Evolutionary conservation across 2,888 invertebrate genomes (phyloP).

Genomic region (Microctonus aethiopoides): DNA sequence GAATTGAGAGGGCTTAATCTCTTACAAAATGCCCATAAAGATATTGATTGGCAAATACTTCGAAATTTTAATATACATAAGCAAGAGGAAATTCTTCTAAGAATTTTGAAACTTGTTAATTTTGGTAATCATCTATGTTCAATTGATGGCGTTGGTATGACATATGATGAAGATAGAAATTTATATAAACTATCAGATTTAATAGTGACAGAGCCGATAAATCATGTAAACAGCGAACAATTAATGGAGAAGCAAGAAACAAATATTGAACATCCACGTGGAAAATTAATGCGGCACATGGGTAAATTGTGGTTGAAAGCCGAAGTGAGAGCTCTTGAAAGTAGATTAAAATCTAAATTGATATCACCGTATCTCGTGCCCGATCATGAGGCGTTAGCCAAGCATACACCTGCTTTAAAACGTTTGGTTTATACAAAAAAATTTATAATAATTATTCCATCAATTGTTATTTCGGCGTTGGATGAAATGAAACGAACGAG

Average conservation of each 20-base stretch:
- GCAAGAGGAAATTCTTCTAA: slow-evolving; percentile 79
- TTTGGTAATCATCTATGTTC: slow-evolving; percentile 80
- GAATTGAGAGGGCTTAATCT: slow-evolving; percentile 78
- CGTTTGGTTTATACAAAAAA: slow-evolving; percentile 84
- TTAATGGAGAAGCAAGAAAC: slow-evolving; percentile 39
- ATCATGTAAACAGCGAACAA: slow-evolving; percentile 21
- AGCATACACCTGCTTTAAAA: slow-evolving; percentile 82
- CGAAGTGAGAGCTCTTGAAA: slow-evolving; percentile 88
- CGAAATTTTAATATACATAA: slow-evolving; percentile 70
- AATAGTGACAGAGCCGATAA: slow-evolving; percentile 12
- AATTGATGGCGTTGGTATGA: slow-evolving; percentile 76
- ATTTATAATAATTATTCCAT: slow-evolving; percentile 89
- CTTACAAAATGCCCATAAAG: slow-evolving; percentile 75
- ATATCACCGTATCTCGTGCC: slow-evolving; percentile 90
- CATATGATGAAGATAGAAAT: slow-evolving; percentile 70
- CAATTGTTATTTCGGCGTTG: slow-evolving; percentile 86
- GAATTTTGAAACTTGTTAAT: slow-evolving; percentile 81
- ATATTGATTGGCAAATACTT: slow-evolving; percentile 77
- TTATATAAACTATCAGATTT: slow-evolving; percentile 51
- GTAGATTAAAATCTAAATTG: slow-evolving; percentile 71
- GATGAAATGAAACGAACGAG: slow-evolving; percentile 90
- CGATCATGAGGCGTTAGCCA: slow-evolving; percentile 83
- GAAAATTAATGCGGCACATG: slow-evolving; percentile 83
- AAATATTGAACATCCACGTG: slow-evolving; percentile 61
- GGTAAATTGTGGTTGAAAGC: slow-evolving; percentile 90